These are phyloP conservation scores for Pogonocichla stellata DNA, from an alignment of 2,113 vertebrate species.

Conservation along the genomic window DNA sequence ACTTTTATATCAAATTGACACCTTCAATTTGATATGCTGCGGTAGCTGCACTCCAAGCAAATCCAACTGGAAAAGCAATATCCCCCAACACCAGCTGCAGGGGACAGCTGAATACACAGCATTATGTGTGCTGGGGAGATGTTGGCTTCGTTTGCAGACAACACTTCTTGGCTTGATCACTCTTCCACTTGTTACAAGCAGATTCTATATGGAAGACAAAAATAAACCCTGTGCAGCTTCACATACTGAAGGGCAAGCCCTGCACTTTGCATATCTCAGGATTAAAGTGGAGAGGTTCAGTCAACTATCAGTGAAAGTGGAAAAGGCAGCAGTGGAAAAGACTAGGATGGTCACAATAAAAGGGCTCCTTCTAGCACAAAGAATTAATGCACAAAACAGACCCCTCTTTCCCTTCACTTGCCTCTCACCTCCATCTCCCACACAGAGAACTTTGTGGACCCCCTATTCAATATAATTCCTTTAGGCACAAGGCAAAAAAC, in stretches of 20 bases:
- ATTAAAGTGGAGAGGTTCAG: background rate
- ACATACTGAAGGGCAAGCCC: background rate
- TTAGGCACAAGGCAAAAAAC: background rate
- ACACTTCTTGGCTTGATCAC: background rate
- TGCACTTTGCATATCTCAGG: background rate
- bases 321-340: slow-evolving; percentile 2
- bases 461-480: background rate
- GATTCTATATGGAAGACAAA: slow-evolving; percentile 8
- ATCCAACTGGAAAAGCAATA: slow-evolving; percentile 80
- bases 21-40: slow-evolving; percentile 88
- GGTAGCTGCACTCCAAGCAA: slow-evolving; percentile 83
- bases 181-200: slow-evolving; percentile 22
- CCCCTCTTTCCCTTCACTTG: background rate
- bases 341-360: background rate
- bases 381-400: background rate
- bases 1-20: slow-evolving; percentile 46
- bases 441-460: background rate
- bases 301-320: background rate
- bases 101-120: background rate
- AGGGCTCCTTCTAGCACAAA: background rate
- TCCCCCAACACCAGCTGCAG: background rate
- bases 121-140: background rate
- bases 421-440: background rate
- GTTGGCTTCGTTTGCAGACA: background rate
- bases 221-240: background rate